Evolutionary conservation across 2,797 vertebrate species (phyloP).

Genomic region (Sebastes iracundus): DNA sequence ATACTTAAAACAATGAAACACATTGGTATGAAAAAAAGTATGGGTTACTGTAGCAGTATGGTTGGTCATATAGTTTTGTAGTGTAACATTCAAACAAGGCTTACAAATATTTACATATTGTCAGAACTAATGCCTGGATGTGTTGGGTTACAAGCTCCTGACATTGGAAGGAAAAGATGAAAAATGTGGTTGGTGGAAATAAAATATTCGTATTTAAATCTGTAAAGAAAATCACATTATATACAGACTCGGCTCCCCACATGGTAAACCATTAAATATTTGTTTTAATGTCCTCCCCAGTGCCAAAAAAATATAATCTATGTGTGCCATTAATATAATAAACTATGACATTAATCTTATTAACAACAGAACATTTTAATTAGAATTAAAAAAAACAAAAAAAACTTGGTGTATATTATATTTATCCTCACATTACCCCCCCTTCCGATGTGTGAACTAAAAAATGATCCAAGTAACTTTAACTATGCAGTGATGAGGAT

Average conservation of each 20-base stretch:
- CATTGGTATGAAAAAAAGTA: not conserved
- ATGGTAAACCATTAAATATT: not conserved
- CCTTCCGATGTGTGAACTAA: not conserved
- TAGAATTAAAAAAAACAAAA: not conserved
- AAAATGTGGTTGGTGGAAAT: no score
- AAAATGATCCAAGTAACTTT: conserved; percentile 1
- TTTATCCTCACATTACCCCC: not conserved
- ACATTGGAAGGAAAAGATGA: not conserved
- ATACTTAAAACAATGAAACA: not conserved
- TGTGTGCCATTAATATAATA: not conserved
- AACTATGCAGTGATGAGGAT: conserved; percentile 1
- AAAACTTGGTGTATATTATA: not conserved
- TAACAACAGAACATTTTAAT: not conserved
- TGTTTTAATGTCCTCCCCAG: not conserved
- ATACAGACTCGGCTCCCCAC: not conserved
- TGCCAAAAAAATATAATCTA: not conserved
- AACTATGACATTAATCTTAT: not conserved
- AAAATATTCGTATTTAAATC: not conserved
- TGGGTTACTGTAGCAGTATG: not conserved
- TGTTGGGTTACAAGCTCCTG: not conserved
- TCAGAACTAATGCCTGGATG: not conserved
- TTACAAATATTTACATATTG: not conserved
- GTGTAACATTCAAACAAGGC: not conserved
- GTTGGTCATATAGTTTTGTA: not conserved
- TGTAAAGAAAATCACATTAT: not conserved